phyloP scores from a whole-genome alignment of 2,113 vertebrate genomes.

The Zosterops pallidus region DNA sequence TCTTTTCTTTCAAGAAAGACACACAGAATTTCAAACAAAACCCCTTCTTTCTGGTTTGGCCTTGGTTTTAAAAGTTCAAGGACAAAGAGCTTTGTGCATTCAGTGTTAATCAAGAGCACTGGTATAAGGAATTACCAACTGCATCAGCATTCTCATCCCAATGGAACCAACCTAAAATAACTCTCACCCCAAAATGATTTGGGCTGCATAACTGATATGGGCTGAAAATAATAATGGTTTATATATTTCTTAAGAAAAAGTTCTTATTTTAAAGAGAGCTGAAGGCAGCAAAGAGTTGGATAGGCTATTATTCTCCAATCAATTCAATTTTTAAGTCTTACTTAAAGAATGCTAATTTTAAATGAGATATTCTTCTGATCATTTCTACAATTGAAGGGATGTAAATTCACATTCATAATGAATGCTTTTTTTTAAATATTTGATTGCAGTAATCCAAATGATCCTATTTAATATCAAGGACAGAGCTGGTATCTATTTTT shows the following conservation, averaged over 20 bases:
- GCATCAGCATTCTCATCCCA: background rate
- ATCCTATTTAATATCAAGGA: conserved; percentile 64
- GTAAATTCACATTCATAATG: conserved; percentile 71
- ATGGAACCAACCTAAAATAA: background rate
- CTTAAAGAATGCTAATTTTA: conserved; percentile 67
- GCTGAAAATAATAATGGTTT: background rate
- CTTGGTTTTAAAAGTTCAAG: background rate
- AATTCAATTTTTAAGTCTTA: conserved; percentile 68
- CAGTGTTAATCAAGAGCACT: background rate
- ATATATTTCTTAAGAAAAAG: conserved; percentile 11
- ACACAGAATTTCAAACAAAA: background rate
- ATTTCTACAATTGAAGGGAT: conserved; percentile 70
- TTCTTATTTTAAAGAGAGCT: conserved; percentile 47
- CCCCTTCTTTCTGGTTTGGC: background rate
- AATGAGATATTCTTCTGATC: conserved; percentile 71
- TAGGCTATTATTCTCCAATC: conserved; percentile 65
- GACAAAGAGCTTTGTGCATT: background rate
- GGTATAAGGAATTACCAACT: background rate
- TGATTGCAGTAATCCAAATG: conserved; percentile 64
- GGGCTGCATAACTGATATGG: background rate
- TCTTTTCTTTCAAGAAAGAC: background rate
- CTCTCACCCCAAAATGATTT: background rate
- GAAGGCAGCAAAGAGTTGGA: conserved; percentile 32
- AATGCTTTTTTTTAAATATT: conserved; percentile 60
- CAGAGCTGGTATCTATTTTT: conserved; percentile 64